These are phyloP conservation scores for Sinhomidia bicolor DNA, from an alignment of 2,888 invertebrate species.

Conservation along the genomic window DNA sequence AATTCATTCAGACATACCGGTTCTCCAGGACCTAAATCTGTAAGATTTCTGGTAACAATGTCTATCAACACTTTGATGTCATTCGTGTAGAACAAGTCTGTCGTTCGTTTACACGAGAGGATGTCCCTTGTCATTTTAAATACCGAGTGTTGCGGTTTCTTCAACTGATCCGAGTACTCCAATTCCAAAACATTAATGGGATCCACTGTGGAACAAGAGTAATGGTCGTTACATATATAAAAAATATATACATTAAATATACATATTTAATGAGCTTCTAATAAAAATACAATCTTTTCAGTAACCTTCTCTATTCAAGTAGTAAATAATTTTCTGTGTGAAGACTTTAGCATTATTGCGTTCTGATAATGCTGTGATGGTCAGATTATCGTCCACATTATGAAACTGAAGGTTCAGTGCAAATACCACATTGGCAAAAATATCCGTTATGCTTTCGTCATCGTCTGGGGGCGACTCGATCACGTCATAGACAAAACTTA, in stretches of 20 bases:
- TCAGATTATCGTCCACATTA: conserved; percentile 85
- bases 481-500: conserved; percentile 89
- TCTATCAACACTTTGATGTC: conserved; percentile 97
- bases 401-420: conserved; percentile 94
- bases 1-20: no score
- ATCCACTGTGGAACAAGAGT: conserved; percentile 87
- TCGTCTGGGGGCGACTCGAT: conserved; percentile 92
- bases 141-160: conserved; percentile 90
- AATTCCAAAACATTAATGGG: conserved; percentile 85
- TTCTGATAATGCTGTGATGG: conserved; percentile 87
- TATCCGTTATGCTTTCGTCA: conserved; percentile 92
- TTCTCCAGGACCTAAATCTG: conserved; percentile 94
- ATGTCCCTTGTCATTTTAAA: conserved; percentile 94
- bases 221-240: no score
- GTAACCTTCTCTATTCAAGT: conserved; percentile 94
- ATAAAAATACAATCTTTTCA: conserved; percentile 30
- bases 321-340: conserved; percentile 93
- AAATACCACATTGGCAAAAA: conserved; percentile 91
- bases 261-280: not conserved
- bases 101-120: conserved; percentile 90
- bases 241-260: not conserved
- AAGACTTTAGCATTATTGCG: conserved; percentile 91
- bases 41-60: conserved; percentile 94
- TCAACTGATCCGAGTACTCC: conserved; percentile 86
- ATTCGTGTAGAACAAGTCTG: conserved; percentile 95